Evolutionary conservation across 2,888 invertebrate genomes (phyloP), one percentile per base, ranked within the genome.

Genomic region (Incurvaria masculella): DNA sequence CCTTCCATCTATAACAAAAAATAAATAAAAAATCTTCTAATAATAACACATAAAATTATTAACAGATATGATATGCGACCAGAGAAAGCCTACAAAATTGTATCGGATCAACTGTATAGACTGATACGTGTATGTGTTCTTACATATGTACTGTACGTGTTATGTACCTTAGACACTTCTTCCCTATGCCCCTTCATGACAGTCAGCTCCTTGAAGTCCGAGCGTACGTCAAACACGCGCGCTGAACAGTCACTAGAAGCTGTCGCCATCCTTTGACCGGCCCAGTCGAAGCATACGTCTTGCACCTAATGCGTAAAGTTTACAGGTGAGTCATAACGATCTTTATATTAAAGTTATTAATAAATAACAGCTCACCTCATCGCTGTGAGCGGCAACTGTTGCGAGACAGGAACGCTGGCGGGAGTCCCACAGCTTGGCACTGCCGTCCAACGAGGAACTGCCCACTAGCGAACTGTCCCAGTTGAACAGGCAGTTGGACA

Each of bases 181-280:
- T 85, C 85, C 2, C 74, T 69, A 56, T 88, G 88, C 0, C 87
- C 88, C 47, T 71, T 72, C 81, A 88, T 82, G 39, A 81, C 66
- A 1, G 83, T 78, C 5, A 83, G 59, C 61, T 83, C 72, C 52
- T 73, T 75, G 57, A 83, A 82, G 59, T 82, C 75, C 0, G 76
- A 69, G 23, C 61, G 63, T 5, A 86, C 69, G 61, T 87, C 84
- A 80, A 88, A 91, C 44, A 90, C 79, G 17, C 87, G 75, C 0
- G 89, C 88, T 0, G 87, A 88, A 48, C 86, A 82, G 63, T 92
- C 91, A 57, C 86, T 87, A 44, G 89, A 88, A 0, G 86, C 85
- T 1, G 89, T 89, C 14, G 89, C 86, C 65, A 92, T 72, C 42
- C 82, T 79, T 55, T 83, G 82, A 0, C 90, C 89, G 0, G 85